These are phyloP conservation scores for Orthosia incerta DNA, from an alignment of 2,888 invertebrate species.

Conservation along the genomic window DNA sequence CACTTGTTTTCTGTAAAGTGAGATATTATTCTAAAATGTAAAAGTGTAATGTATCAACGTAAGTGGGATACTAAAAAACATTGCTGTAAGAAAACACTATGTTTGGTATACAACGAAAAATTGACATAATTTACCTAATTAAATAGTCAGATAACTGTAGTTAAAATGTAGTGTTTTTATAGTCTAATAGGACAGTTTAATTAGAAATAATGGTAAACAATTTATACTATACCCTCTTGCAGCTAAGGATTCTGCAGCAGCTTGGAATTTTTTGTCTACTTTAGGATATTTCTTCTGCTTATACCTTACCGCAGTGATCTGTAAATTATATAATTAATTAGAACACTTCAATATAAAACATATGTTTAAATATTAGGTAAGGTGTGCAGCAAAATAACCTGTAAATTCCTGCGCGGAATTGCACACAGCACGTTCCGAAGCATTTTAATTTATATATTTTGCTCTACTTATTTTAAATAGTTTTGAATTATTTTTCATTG, in stretches of 20 bases:
- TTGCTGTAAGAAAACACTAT: not conserved
- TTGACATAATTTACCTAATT: not conserved
- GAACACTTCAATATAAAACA: not conserved
- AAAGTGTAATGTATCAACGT: not conserved
- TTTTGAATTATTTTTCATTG: not conserved
- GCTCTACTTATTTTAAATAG: not conserved
- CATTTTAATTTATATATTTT: conserved; percentile 61
- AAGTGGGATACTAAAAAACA: too few relatives aligned
- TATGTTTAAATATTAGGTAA: not conserved
- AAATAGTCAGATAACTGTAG: not conserved
- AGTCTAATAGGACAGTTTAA: not conserved
- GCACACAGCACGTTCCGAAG: conserved; percentile 75
- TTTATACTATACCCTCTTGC: conserved; percentile 92
- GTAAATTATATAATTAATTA: conserved; percentile 43
- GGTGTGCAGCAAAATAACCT: conserved; percentile 75
- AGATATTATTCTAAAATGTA: not conserved
- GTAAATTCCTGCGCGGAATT: conserved; percentile 75
- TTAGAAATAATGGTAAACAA: conserved; percentile 11
- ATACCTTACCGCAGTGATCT: conserved; percentile 78
- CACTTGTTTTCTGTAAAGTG: not conserved
- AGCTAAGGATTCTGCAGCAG: conserved; percentile 92
- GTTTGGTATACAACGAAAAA: not conserved
- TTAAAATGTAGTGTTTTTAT: not conserved
- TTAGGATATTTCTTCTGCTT: conserved; percentile 83
- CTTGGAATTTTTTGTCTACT: conserved; percentile 86